Base-by-base conservation (phyloP, 2,888 invertebrate genomes). In the Sialis lutaria region DNA sequence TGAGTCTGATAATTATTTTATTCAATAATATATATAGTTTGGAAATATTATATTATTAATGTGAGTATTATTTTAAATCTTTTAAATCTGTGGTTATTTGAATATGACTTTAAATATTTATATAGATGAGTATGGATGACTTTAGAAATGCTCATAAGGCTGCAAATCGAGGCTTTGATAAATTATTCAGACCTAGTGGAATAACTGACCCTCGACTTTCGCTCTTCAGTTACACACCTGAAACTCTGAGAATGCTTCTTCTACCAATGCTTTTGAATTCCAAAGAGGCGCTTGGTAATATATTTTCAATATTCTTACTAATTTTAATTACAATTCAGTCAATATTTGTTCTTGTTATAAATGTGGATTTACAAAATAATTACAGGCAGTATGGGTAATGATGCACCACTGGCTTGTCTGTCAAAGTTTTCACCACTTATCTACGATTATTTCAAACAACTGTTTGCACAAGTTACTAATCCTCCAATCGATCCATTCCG, bases 401-500 rank as follows among this genome's bases (percentile, higher is more conserved):
- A 98, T 67, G 89, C 90, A 0, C 97, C 98, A 0, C 68, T 98
- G 54, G 98, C 98, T 6, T 98, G 98, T 58, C 75, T 98, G 31
- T 98, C 97, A 1, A 75, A 80, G 62, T 96, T 90, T 70, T 89
- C 95, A 62, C 98, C 98, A 6, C 70, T 96, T 49, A 75, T 90
- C 2, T 98, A 95, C 65, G 91, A 91, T 56, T 98, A 98, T 67
- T 98, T 98, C 73, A 97, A 98, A 63, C 98, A 98, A 63, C 72
- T 97, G 42, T 98, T 98, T 67, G 98, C 98, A 34, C 98, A 98
- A 74, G 91, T 95, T 55, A 98, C 98, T 56, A 98, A 98, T 71
- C 98, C 98, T 5, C 98, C 98, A 5, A 97, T 98, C 55, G 98
- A 98, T 72, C 98, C 98, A 35, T 97, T 98, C 77, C 73, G 95